Evolutionary conservation across 2,888 invertebrate genomes (phyloP), one percentile per base, ranked within the genome.

Genomic region (Pyrrhia umbra): DNA sequence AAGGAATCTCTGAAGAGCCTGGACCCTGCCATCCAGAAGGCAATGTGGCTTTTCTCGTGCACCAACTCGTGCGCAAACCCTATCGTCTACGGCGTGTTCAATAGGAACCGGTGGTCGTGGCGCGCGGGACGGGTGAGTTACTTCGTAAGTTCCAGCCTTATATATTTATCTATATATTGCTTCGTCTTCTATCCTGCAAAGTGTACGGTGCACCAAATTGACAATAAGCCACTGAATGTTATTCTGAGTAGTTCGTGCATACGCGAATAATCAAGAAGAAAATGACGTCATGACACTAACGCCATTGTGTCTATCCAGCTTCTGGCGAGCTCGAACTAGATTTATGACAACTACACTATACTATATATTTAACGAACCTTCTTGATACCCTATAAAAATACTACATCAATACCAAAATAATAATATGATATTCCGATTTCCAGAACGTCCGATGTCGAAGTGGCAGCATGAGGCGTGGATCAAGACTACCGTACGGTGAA

Each of bases 11-110:
- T 98, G 43, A 83, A 83, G 63, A 86, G 85, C 46, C 71, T 94
- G 40, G 97, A 98, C 88, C 97, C 96, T 10, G 95, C 97, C 56
- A 95, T 99, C 56, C 98, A 98, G 90, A 97, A 97, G 83, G 97
- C 96, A 0, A 96, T 99, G 82, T 99, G 99, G 94, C 95, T 99
- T 67, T 99, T 99, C 89, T 99, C 99, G 9, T 98, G 98, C 79
- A 98, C 99, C 37, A 99, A 99, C 91, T 99, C 99, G 2, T 98
- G 99, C 88, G 98, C 99, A 92, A 99, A 99, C 94, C 99, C 99
- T 3, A 97, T 99, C 70, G 98, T 99, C 23, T 99, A 99, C 88
- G 99, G 99, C 0, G 95, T 96, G 15, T 98, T 98, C 89, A 98
- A 98, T 90, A 85, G 92, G 39, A 97, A 98, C 77, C 93, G 97